These are phyloP conservation scores for Eueremaeus valkanovi DNA, from an alignment of 2,888 invertebrate species.

Conservation along the genomic window DNA sequence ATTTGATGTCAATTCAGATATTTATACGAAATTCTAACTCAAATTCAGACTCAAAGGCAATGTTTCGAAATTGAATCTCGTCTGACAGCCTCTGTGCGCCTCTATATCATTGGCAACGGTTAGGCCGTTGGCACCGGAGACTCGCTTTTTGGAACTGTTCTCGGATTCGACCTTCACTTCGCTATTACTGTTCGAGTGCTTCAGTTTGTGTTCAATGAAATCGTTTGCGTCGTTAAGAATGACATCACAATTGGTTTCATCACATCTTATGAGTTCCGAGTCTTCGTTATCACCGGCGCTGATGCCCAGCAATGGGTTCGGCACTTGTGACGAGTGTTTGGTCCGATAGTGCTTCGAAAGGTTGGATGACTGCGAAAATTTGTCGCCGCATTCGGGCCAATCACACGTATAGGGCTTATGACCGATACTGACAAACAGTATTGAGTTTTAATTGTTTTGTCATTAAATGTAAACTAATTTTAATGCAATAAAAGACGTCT, in stretches of 20 bases:
- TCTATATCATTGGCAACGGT: background rate
- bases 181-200: background rate
- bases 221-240: constrained; percentile 13
- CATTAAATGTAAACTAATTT: too few relatives aligned
- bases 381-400: constrained; percentile 31
- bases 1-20: too few relatives aligned
- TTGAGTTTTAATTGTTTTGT: too few relatives aligned
- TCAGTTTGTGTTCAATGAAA: constrained; percentile 6
- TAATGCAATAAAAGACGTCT: too few relatives aligned
- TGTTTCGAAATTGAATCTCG: constrained; percentile 13
- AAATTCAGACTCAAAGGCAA: constrained; percentile 19
- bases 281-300: background rate
- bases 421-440: too few relatives aligned
- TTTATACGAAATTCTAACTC: background rate
- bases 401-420: constrained; percentile 35
- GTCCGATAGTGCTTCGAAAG: constrained; percentile 36
- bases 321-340: constrained; percentile 19
- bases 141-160: background rate
- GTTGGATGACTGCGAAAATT: constrained; percentile 38
- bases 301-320: background rate
- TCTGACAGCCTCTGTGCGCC: background rate
- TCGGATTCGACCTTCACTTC: background rate
- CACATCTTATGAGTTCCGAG: background rate
- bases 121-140: background rate
- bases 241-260: constrained; percentile 14